Evolutionary conservation across 2,888 invertebrate genomes (phyloP).

Genomic region (Xanthia togata): DNA sequence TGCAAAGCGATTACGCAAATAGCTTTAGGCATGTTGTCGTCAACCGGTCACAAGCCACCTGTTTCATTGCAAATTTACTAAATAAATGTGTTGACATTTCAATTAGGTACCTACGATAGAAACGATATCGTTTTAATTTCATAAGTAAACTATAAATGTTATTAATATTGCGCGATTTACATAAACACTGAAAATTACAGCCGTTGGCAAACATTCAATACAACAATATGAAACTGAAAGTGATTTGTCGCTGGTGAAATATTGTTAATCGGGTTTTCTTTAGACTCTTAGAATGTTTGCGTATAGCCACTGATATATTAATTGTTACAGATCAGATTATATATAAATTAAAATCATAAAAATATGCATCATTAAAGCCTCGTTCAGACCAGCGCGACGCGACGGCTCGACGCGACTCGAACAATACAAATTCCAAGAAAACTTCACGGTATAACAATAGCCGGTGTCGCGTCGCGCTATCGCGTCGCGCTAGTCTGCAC

Average conservation of each 20-base stretch:
- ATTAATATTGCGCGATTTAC: slow-evolving; percentile 32
- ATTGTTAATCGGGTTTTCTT: slow-evolving; percentile 1
- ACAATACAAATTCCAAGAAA: too few species aligned
- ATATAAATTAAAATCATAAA: background rate
- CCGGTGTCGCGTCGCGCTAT: too few species aligned
- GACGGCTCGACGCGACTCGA: too few species aligned
- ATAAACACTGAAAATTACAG: slow-evolving; percentile 35
- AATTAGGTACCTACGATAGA: slow-evolving; percentile 26
- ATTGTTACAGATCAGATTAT: background rate
- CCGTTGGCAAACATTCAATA: slow-evolving; percentile 44
- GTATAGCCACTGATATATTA: background rate
- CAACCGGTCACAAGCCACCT: slow-evolving; percentile 75
- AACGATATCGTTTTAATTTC: slow-evolving; percentile 40
- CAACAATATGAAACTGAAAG: background rate
- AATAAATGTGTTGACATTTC: slow-evolving; percentile 58
- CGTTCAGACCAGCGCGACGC: too few species aligned
- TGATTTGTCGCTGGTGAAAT: background rate
- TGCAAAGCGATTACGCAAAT: slow-evolving; percentile 68
- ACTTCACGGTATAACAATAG: too few species aligned
- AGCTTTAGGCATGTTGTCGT: slow-evolving; percentile 62
- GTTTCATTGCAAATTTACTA: slow-evolving; percentile 70
- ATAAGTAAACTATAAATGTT: slow-evolving; percentile 40
- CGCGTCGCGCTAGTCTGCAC: too few species aligned
- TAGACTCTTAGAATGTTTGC: background rate
- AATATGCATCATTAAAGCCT: too few species aligned